phyloP scores from a whole-genome alignment of 2,113 vertebrate species.

The Chaetodon trifascialis region DNA sequence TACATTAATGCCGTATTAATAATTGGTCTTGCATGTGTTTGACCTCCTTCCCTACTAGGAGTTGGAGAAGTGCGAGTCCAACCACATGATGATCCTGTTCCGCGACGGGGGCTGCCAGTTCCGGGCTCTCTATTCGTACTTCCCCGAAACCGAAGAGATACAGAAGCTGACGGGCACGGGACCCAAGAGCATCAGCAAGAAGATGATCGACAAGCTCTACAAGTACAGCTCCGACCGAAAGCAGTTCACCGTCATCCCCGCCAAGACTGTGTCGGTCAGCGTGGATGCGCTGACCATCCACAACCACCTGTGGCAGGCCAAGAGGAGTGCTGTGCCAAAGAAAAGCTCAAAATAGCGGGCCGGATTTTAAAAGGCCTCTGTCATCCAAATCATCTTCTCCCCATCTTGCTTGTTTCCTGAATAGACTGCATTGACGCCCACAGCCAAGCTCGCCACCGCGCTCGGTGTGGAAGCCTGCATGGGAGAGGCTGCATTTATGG shows the following conservation, averaged over 20 bases:
- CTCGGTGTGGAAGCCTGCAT: conserved; percentile 9
- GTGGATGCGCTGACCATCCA: conserved; percentile 98
- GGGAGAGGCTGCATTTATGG: conserved; percentile 11
- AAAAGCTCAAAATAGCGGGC: conserved; percentile 83
- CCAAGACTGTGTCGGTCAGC: conserved; percentile 97
- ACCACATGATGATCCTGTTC: conserved; percentile 98
- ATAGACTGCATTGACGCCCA: conserved; percentile 54
- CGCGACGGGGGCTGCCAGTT: conserved; percentile 97
- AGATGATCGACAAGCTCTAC: conserved; percentile 98
- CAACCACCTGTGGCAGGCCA: conserved; percentile 96
- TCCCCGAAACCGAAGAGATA: conserved; percentile 94
- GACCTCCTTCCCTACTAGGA: conserved; percentile 82
- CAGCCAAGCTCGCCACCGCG: conserved; percentile 22
- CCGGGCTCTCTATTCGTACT: conserved; percentile 93
- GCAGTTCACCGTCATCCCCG: conserved; percentile 95
- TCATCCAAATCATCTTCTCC: conserved; percentile 29
- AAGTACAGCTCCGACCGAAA: conserved; percentile 99
- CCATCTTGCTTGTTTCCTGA: conserved; percentile 62
- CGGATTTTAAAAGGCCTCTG: neutral
- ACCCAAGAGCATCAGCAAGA: conserved; percentile 93
- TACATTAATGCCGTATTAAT: neutral
- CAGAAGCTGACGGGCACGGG: conserved; percentile 93
- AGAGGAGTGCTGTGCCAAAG: conserved; percentile 89
- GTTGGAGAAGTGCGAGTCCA: conserved; percentile 95
- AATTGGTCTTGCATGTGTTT: neutral